A percentile compares a stretch with the other conserved stretches of the same genome.
Conservation (phyloP, 2,113 vertebrate species). For the Lophotis ruficrista region DNA sequence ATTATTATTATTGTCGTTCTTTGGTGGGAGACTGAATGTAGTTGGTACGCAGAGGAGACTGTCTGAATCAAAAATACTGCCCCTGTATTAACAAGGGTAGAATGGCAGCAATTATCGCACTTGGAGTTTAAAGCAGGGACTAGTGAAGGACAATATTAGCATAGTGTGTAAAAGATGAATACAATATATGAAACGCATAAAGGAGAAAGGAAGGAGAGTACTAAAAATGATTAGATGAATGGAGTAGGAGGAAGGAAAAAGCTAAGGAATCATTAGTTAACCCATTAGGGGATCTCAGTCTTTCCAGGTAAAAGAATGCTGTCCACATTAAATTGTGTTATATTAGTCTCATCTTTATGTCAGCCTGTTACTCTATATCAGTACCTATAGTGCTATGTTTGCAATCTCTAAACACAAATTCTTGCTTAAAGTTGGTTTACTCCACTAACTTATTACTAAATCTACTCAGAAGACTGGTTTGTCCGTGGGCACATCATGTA, state of each 20-base stretch:
- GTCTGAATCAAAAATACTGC: neutral
- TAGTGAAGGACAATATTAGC: neutral
- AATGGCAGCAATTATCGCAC: neutral
- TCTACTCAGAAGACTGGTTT: neutral
- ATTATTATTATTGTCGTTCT: neutral
- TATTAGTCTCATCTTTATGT: neutral
- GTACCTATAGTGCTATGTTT: neutral
- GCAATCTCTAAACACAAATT: neutral
- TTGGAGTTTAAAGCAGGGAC: neutral
- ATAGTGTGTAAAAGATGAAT: neutral
- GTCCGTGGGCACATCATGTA: neutral
- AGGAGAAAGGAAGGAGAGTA: neutral
- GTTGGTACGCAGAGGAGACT: neutral
- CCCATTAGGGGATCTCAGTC: neutral
- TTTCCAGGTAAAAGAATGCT: neutral
- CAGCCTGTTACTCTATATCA: neutral
- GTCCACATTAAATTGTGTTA: neutral
- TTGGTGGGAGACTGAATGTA: neutral
- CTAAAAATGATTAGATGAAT: neutral
- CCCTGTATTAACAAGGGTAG: neutral
- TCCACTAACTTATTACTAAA: neutral
- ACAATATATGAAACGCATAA: neutral
- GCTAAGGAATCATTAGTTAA: neutral
- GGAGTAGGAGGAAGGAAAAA: neutral
- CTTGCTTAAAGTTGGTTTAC: neutral